Percentiles rank a stretch among this genome's conserved stretches.
Evolutionary conservation across 1,140 invertebrate genomes (phyloP).

Genomic region (Neodiprion fabricii): DNA sequence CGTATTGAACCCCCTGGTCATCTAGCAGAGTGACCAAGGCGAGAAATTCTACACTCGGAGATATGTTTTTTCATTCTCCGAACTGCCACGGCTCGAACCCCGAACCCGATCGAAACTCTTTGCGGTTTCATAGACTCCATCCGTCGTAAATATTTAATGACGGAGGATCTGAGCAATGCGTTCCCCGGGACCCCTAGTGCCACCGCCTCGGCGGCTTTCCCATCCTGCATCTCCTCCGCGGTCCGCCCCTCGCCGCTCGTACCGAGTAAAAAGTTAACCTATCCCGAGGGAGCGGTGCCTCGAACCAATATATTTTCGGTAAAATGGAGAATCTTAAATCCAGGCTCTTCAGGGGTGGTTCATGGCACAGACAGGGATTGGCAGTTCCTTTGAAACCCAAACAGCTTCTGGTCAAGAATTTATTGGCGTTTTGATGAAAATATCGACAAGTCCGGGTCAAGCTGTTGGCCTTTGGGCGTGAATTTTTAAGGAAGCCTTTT

Average conservation of each 20-base stretch:
- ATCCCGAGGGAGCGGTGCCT: neutral
- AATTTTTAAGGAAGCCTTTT: neutral
- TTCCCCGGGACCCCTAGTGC: neutral
- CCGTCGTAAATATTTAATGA: conserved; percentile 7
- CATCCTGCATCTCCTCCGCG: neutral
- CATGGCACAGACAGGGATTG: neutral
- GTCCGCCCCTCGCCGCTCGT: neutral
- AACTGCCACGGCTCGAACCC: neutral
- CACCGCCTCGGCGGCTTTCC: neutral
- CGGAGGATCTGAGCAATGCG: neutral
- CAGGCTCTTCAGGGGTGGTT: neutral
- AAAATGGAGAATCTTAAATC: conserved; percentile 4
- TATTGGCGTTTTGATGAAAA: conserved; percentile 7
- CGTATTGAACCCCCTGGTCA: no score
- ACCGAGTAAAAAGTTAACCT: neutral
- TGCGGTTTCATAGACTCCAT: conserved; percentile 5
- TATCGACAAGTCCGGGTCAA: neutral
- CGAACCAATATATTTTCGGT: conserved; percentile 3
- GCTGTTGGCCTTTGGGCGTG: neutral
- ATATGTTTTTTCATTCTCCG: neutral
- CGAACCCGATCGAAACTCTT: neutral
- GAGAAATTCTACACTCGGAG: no score
- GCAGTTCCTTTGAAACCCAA: neutral
- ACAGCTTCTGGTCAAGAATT: neutral
- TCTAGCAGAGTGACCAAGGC: no score